These are phyloP conservation scores for Xylocopa sonorina DNA, from an alignment of 1,140 invertebrate genomes.

Conservation along the genomic window DNA sequence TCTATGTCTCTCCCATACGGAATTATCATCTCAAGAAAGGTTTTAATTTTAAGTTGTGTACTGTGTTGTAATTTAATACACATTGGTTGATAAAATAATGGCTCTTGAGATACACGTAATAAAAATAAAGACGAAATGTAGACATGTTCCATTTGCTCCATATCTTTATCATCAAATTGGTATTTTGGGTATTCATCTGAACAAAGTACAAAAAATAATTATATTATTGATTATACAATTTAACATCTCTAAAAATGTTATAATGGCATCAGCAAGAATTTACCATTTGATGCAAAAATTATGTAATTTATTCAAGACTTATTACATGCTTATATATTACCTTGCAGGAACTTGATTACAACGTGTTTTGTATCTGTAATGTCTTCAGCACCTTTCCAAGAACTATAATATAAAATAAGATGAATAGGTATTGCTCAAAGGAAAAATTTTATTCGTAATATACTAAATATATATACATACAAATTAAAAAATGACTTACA, in stretches of 20 bases:
- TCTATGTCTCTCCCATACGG: constrained; percentile 74
- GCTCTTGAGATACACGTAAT: constrained; percentile 71
- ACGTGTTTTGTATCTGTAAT: constrained; percentile 28
- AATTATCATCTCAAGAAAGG: constrained; percentile 75
- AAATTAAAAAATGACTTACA: constrained; percentile 48
- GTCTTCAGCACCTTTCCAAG: constrained; percentile 31
- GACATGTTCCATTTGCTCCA: constrained; percentile 55
- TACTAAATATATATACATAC: neutral
- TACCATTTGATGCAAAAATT: neutral
- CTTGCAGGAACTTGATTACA: constrained; percentile 24
- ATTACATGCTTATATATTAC: constrained; percentile 11
- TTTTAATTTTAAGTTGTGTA: constrained; percentile 77
- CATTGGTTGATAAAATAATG: constrained; percentile 75
- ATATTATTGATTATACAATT: too few species aligned
- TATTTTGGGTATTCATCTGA: constrained; percentile 77
- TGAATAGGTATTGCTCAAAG: constrained; percentile 13
- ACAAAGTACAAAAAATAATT: constrained; percentile 25
- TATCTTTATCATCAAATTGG: constrained; percentile 41
- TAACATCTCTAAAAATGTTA: too few species aligned
- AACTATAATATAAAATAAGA: constrained; percentile 36
- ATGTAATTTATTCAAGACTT: constrained; percentile 4
- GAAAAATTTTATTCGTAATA: neutral
- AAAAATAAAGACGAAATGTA: constrained; percentile 73
- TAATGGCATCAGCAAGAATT: too few species aligned
- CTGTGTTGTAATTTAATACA: constrained; percentile 71